These are phyloP conservation scores for Daphoenositta chrysoptera DNA, from an alignment of 2,113 vertebrate genomes.

Conservation along the genomic window DNA sequence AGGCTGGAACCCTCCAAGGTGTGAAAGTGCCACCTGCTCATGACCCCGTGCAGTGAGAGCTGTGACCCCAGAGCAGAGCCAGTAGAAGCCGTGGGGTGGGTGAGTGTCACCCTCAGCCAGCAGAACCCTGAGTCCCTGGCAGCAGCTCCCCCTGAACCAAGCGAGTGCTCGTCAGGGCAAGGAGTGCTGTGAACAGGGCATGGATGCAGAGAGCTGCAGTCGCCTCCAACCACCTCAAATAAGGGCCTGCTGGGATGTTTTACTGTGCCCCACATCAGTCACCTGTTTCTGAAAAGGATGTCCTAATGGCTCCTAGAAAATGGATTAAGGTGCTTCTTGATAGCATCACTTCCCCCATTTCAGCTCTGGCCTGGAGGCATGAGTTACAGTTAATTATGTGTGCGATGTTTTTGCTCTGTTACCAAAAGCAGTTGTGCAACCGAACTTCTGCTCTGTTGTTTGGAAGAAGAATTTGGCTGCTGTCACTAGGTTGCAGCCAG, in stretches of 20 bases:
- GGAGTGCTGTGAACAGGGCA: neutral
- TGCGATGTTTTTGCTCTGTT: neutral
- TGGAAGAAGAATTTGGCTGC: neutral
- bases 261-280: neutral
- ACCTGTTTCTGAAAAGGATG: neutral
- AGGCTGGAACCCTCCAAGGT: neutral
- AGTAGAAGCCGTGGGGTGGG: neutral
- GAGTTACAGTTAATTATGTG: neutral
- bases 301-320: constrained; percentile 10
- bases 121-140: neutral
- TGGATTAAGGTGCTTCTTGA: neutral
- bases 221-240: neutral
- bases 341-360: neutral
- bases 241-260: neutral
- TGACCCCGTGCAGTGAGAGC: fast-evolving
- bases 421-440: neutral
- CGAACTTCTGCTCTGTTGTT: neutral
- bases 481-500: neutral
- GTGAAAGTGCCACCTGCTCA: neutral
- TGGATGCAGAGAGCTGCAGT: neutral
- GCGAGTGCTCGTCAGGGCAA: neutral
- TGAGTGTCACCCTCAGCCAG: neutral
- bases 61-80: neutral
- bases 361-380: neutral
- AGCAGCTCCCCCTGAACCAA: neutral